phyloP scores from a whole-genome alignment of 2,113 vertebrate genomes.

The Nothocercus nigrocapillus region DNA sequence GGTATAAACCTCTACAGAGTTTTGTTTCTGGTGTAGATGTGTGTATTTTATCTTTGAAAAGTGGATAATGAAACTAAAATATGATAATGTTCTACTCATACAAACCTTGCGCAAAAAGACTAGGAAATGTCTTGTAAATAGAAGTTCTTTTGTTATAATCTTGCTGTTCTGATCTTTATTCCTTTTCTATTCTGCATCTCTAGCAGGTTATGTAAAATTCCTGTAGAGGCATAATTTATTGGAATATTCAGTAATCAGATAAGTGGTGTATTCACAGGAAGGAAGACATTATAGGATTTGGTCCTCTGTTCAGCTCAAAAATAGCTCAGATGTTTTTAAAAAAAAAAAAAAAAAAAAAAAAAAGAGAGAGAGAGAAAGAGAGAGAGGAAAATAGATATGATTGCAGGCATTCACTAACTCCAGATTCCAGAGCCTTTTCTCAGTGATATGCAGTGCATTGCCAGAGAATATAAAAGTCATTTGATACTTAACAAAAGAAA shows the following conservation, averaged over 20 bases:
- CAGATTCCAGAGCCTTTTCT: background rate
- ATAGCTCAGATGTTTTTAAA: background rate
- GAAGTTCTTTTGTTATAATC: background rate
- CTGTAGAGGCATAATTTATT: conserved; percentile 17
- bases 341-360: no score
- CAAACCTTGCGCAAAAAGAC: background rate
- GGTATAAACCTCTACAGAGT: background rate
- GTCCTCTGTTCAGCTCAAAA: conserved; percentile 36
- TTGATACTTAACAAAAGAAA: conserved; percentile 26
- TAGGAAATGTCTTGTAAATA: background rate
- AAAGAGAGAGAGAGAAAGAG: no score
- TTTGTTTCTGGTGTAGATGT: background rate
- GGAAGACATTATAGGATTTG: conserved; percentile 33
- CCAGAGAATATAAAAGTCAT: background rate
- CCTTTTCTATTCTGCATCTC: background rate
- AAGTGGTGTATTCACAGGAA: conserved; percentile 51
- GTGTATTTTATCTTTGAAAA: background rate
- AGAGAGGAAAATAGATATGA: background rate
- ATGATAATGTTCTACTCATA: background rate
- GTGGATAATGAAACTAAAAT: background rate
- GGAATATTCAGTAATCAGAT: conserved; percentile 57
- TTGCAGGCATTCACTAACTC: conserved; percentile 9
- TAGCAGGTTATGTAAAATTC: conserved; percentile 15
- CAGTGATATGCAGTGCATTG: background rate
- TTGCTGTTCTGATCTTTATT: background rate